Base-by-base conservation (phyloP, 2,113 vertebrate species). In the Mormyrus lacerda region DNA sequence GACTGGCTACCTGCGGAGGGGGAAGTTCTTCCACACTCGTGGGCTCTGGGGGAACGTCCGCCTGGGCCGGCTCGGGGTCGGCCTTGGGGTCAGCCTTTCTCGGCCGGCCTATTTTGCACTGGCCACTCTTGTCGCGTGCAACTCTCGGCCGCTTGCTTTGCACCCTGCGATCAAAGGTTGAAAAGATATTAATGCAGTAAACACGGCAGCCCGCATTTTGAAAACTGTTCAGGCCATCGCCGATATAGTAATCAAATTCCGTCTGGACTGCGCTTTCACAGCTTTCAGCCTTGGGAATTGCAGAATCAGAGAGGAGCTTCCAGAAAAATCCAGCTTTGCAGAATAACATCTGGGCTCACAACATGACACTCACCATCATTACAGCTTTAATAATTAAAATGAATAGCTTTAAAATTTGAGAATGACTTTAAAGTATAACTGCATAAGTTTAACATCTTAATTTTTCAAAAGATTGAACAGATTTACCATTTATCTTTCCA, bases 81-180 rank as follows among this genome's bases (percentile, higher is more conserved):
- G 42, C 19, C 0, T 8, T 42, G 35, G 88, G 17, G 3, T 92
- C 92, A 3, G n/a, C 89, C 91, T 95, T 96, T 90, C 91, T 94
- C 27, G 95, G 95, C 39, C 95, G 93, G 21, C 96, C 95, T 91
- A 94, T 93, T 89, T 88, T 95, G 87, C 93, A 94, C 0, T 91
- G 27, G 73, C 94, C 89, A 2, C 92, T 92, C 86, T 91, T 94
- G 13, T 92, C 93, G 19, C 89, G 88, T 58, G 92, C 93, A 3
- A 45, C 87, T 91, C 93, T 94, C 90, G 95, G 95, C 88, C 87
- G 91, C 87, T 90, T 93, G 89, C 93, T 95, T 92, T 96, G 94
- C 89, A 84, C 91, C 91, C 96, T 96, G 89, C 89, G 24, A 92
- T 21, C 92, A 87, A 13, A 91, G 39, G 27, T 39, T 31, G 90